These are phyloP conservation scores for Pangasius mekongensis DNA, from an alignment of 2,797 vertebrate species.

Conservation along the genomic window DNA sequence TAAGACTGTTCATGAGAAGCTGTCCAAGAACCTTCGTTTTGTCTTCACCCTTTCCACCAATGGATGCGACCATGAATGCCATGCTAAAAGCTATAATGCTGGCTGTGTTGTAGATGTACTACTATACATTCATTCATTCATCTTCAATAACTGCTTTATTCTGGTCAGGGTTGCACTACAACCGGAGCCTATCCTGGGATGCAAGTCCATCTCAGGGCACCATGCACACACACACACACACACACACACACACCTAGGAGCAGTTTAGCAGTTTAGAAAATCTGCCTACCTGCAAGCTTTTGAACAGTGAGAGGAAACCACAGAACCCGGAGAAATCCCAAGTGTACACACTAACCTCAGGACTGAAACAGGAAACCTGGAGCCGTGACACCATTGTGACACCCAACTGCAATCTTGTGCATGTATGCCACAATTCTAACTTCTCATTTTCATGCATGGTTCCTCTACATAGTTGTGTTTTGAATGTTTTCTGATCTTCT, in stretches of 20 bases:
- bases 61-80: too few relatives aligned
- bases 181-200: not conserved
- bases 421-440: not conserved
- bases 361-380: not conserved
- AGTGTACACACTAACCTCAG: not conserved
- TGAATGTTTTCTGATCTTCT: constrained; percentile 2
- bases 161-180: not conserved
- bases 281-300: not conserved
- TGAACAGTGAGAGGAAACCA: not conserved
- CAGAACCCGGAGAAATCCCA: not conserved
- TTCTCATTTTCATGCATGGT: not conserved
- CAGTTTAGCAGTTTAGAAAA: not conserved
- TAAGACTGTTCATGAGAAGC: not conserved
- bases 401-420: not conserved
- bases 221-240: not conserved
- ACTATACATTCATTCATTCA: not conserved
- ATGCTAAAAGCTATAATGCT: not conserved
- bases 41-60: not conserved
- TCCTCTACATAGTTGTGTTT: not conserved
- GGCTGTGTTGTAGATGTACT: not conserved
- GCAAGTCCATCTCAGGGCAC: too few relatives aligned
- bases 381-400: not conserved
- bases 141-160: not conserved
- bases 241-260: not conserved
- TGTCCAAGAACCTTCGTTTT: not conserved